phyloP scores from a whole-genome alignment of 2,888 invertebrate genomes.

The Bursaphelenchus okinawaensis region DNA sequence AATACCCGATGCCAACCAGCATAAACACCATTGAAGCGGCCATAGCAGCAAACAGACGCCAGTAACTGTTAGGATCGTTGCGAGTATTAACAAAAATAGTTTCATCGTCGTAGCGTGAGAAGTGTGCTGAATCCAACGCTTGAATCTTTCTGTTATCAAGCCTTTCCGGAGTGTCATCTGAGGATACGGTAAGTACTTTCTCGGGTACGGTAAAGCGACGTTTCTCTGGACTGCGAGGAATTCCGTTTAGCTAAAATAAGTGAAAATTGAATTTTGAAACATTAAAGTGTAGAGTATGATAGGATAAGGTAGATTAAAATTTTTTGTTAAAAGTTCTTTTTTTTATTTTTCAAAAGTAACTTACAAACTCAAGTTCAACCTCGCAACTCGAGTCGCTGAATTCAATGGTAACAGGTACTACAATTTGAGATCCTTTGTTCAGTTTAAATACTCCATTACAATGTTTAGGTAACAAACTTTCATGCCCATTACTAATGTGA shows the following conservation, averaged over 20 bases:
- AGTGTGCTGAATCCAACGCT: neutral
- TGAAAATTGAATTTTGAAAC: too few species aligned
- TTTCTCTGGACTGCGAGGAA: neutral
- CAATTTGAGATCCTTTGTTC: neutral
- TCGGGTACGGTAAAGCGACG: neutral
- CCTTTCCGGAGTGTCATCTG: neutral
- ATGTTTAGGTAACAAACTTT: neutral
- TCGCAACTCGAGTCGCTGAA: constrained; percentile 3
- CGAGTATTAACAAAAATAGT: neutral
- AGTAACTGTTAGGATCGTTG: neutral
- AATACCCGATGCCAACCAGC: neutral
- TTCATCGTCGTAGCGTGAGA: neutral
- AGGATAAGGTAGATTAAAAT: too few species aligned
- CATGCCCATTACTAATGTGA: neutral
- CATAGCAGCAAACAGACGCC: neutral
- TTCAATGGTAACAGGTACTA: neutral
- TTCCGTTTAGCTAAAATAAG: neutral
- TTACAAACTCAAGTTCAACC: constrained; percentile 2
- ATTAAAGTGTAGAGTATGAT: too few species aligned
- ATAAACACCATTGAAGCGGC: neutral
- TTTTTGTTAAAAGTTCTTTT: too few species aligned
- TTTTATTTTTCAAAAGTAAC: too few species aligned
- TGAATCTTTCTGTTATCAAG: neutral
- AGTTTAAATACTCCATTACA: neutral
- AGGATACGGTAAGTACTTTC: neutral